Conservation (phyloP, 1,140 invertebrate genomes). For the Contarinia nasturtii region DNA sequence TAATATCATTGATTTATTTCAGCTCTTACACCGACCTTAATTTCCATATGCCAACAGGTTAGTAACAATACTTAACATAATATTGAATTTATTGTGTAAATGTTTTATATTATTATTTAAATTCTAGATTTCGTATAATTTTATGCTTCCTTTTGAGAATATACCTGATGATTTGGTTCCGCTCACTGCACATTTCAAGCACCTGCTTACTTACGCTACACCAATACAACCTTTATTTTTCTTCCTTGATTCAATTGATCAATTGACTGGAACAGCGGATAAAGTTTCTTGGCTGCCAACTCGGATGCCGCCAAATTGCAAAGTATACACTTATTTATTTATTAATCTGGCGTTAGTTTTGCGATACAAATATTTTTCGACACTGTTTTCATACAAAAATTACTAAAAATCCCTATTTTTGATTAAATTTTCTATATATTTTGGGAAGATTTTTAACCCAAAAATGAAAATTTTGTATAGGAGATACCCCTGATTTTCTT, state of each 20-base stretch:
- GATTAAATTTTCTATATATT: too few species aligned
- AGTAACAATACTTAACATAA: too few species aligned
- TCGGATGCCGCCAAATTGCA: conserved; percentile 70
- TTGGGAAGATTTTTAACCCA: too few species aligned
- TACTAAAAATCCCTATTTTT: too few species aligned
- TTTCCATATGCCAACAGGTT: conserved; percentile 88
- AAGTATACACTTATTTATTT: too few species aligned
- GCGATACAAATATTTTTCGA: too few species aligned
- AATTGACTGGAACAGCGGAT: conserved; percentile 85
- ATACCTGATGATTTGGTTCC: conserved; percentile 93
- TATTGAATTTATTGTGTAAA: not conserved
- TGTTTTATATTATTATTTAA: not conserved
- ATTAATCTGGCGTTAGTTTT: too few species aligned
- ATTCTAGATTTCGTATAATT: conserved; percentile 82
- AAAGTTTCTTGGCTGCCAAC: conserved; percentile 94
- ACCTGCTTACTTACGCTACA: conserved; percentile 66
- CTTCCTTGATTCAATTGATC: conserved; percentile 85
- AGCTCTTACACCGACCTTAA: conserved; percentile 83
- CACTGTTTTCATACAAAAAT: too few species aligned
- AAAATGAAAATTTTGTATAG: too few species aligned
- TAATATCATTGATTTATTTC: too few species aligned
- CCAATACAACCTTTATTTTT: conserved; percentile 65
- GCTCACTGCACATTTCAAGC: conserved; percentile 88
- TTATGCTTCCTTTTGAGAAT: conserved; percentile 76
- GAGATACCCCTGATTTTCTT: too few species aligned